A percentile compares a stretch with the other conserved stretches of the same genome.
Evolutionary conservation across 2,797 vertebrate species (phyloP).

Genomic region (Alcedo quadribrachys): DNA sequence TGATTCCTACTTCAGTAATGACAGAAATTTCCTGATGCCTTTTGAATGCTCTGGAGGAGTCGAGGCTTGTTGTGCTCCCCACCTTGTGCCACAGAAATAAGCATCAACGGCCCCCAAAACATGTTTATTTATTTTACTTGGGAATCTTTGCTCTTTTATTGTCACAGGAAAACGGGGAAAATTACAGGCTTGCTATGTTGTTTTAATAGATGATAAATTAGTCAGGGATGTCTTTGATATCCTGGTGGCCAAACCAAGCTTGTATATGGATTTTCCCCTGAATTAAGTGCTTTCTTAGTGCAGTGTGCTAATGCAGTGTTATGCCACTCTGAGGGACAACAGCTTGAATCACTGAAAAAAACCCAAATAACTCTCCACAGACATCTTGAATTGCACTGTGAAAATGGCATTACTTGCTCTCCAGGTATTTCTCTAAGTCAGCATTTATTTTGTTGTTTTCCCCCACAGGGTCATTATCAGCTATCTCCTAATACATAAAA

Average conservation of each 20-base stretch:
- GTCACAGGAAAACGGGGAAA: neutral
- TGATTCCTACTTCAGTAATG: neutral
- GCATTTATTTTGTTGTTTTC: neutral
- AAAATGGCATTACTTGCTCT: neutral
- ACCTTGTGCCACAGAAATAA: neutral
- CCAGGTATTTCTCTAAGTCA: neutral
- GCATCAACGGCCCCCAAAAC: neutral
- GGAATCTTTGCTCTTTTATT: neutral
- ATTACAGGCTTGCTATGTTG: neutral
- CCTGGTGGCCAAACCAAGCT: no score
- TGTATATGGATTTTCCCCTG: neutral
- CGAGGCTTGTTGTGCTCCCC: neutral
- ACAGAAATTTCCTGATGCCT: neutral
- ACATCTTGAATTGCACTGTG: neutral
- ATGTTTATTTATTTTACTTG: neutral
- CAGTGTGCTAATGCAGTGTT: neutral
- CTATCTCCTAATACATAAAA: neutral
- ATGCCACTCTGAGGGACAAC: neutral
- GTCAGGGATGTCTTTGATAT: neutral
- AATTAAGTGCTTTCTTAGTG: neutral
- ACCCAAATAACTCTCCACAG: neutral
- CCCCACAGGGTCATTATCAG: neutral
- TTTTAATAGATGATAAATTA: neutral
- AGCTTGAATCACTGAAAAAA: neutral
- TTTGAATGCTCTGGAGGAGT: neutral